phyloP scores from a whole-genome alignment of 35 echinoderm and acorn worm species.

The Stichopus chloronotus region DNA sequence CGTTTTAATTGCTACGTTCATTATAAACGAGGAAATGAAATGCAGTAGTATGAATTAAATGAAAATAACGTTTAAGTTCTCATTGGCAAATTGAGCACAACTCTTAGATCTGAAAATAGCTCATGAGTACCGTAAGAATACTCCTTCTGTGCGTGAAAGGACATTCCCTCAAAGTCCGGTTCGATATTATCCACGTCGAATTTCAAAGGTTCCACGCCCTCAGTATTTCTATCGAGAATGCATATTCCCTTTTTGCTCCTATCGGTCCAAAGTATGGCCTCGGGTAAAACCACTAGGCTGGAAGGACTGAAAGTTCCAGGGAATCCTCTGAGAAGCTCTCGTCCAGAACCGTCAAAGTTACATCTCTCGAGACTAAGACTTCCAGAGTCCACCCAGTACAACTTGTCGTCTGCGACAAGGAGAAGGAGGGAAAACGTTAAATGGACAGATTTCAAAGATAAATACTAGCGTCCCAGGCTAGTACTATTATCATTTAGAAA shows the following conservation, averaged over 20 bases:
- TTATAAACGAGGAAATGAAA: not conserved
- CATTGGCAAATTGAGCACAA: too few relatives aligned
- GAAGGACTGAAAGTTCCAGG: constrained; percentile 40
- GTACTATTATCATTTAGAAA: too few relatives aligned
- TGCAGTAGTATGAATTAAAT: not conserved
- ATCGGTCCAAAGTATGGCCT: constrained; percentile 82
- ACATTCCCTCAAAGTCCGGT: not conserved
- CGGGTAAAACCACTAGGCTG: constrained; percentile 58
- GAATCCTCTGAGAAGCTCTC: constrained; percentile 54
- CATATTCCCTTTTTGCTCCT: constrained; percentile 57
- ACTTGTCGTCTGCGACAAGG: not conserved
- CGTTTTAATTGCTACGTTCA: too few relatives aligned
- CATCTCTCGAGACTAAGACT: constrained; percentile 66
- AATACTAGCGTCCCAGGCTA: too few relatives aligned
- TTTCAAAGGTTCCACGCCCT: not conserved
- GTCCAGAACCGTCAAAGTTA: constrained; percentile 39
- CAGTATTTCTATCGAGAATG: not conserved
- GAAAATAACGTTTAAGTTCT: too few relatives aligned
- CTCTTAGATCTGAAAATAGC: too few relatives aligned
- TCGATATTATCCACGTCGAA: not conserved
- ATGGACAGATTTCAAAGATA: too few relatives aligned
- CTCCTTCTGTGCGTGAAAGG: not conserved
- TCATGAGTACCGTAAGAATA: not conserved
- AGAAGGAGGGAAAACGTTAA: not conserved
- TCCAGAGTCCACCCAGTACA: constrained; percentile 91